A percentile compares a stretch with the other conserved stretches of the same genome.
These are phyloP conservation scores for Valencia hispanica DNA, from an alignment of 2,797 vertebrate genomes.

Conservation along the genomic window DNA sequence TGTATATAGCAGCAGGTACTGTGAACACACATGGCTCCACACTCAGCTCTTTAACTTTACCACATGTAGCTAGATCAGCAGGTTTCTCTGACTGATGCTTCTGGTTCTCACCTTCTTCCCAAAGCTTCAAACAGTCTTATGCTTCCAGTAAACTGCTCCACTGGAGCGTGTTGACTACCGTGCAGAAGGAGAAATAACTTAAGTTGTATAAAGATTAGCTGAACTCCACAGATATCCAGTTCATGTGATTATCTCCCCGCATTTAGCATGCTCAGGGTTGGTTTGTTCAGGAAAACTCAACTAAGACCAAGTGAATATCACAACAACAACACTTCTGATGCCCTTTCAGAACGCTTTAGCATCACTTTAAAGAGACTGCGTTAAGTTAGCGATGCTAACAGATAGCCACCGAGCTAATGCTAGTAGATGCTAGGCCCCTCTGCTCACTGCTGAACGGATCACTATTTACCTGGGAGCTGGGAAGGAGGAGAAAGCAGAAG, in stretches of 20 bases:
- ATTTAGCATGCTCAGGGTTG: background rate
- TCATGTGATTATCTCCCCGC: background rate
- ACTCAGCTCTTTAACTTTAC: background rate
- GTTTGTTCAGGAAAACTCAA: background rate
- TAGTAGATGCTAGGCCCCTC: slow-evolving; percentile 67
- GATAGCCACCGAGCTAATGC: slow-evolving; percentile 50
- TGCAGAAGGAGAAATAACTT: background rate
- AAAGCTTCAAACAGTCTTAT: background rate
- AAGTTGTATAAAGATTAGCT: background rate
- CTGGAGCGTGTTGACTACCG: background rate
- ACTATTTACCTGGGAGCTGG: slow-evolving; percentile 62
- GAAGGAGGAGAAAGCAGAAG: slow-evolving; percentile 31
- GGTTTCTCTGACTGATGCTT: background rate
- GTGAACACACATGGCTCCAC: background rate
- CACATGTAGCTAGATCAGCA: background rate
- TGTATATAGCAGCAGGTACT: background rate
- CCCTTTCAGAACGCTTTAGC: slow-evolving; percentile 17
- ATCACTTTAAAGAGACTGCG: slow-evolving; percentile 42
- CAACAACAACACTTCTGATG: slow-evolving; percentile 6
- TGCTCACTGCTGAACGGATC: slow-evolving; percentile 14
- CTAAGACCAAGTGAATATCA: background rate
- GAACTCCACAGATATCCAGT: slow-evolving; percentile 1
- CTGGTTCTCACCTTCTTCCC: background rate
- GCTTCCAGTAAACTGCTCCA: background rate
- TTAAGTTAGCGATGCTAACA: slow-evolving; percentile 56